phyloP scores from a whole-genome alignment of 2,113 vertebrate species.

The Campylomormyrus numenius region DNA sequence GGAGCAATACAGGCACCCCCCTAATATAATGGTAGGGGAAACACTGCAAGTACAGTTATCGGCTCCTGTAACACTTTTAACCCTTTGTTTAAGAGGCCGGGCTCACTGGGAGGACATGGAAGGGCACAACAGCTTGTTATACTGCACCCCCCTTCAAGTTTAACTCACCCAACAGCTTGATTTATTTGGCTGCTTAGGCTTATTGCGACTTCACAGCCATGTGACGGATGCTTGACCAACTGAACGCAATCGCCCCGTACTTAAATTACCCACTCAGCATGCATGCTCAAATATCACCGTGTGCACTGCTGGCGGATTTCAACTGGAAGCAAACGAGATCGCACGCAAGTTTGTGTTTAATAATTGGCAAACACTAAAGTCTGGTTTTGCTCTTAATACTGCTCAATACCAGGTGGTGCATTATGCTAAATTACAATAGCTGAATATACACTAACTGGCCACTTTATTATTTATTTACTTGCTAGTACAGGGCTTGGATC shows the following conservation, averaged over 20 bases:
- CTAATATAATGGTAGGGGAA: too few relatives aligned
- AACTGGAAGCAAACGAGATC: not conserved
- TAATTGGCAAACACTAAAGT: not conserved
- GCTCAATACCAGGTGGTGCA: not conserved
- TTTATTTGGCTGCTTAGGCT: not conserved
- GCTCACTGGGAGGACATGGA: not conserved
- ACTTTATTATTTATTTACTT: not conserved
- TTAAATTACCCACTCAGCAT: not conserved
- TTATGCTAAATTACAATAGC: not conserved
- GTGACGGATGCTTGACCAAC: not conserved
- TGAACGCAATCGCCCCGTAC: not conserved
- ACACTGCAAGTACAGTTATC: conserved; percentile 47
- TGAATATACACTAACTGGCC: not conserved
- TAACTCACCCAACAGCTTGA: not conserved
- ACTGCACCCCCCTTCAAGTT: conserved; percentile 17
- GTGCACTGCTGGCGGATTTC: not conserved
- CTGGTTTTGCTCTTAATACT: not conserved
- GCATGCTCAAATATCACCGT: not conserved
- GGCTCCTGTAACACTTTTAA: conserved; percentile 61
- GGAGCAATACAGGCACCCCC: too few relatives aligned
- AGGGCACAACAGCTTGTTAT: not conserved
- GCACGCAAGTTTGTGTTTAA: not conserved
- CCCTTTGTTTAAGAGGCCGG: conserved; percentile 48
- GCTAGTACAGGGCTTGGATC: not conserved
- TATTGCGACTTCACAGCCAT: not conserved